Percentiles rank a stretch among this genome's conserved stretches.
phyloP scores from a whole-genome alignment of 2,797 vertebrate genomes.

The Lepidocolaptes lacrymiger region DNA sequence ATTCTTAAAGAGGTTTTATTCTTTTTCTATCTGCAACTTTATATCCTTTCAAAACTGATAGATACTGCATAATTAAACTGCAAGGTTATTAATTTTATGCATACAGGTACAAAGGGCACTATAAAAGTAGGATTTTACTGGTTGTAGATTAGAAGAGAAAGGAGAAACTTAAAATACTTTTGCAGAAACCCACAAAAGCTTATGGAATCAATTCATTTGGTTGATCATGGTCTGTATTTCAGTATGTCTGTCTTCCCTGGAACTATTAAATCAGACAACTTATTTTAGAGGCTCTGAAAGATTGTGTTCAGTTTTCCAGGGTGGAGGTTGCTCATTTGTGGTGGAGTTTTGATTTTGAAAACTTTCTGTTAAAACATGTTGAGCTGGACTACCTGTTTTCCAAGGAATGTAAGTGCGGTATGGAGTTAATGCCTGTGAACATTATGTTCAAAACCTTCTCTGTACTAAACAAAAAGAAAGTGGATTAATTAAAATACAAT shows the following conservation, averaged over 20 bases:
- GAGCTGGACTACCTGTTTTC: not conserved
- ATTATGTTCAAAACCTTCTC: not conserved
- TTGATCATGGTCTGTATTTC: constrained; percentile 48
- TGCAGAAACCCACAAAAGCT: constrained; percentile 71
- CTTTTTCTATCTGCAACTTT: constrained; percentile 78
- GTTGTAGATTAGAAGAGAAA: constrained; percentile 78
- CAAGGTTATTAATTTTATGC: constrained; percentile 82
- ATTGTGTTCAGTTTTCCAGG: constrained; percentile 4
- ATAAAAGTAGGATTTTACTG: constrained; percentile 78
- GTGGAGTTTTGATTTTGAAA: constrained; percentile 36
- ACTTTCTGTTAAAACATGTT: not conserved
- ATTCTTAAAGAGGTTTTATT: constrained; percentile 77
- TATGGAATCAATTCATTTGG: constrained; percentile 73
- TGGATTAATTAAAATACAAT: not conserved
- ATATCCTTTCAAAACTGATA: constrained; percentile 76
- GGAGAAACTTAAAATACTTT: constrained; percentile 72
- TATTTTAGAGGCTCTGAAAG: constrained; percentile 42
- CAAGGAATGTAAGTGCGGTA: not conserved
- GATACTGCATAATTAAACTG: constrained; percentile 79
- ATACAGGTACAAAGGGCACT: constrained; percentile 78
- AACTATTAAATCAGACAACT: constrained; percentile 47
- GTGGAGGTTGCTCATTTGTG: not conserved
- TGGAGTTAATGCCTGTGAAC: constrained; percentile 14
- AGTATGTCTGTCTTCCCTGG: constrained; percentile 33
- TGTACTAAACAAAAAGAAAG: not conserved